Percentiles rank a stretch among this genome's conserved stretches.
Conservation (phyloP, 2,113 vertebrate genomes). For the Sebastes fasciatus region DNA sequence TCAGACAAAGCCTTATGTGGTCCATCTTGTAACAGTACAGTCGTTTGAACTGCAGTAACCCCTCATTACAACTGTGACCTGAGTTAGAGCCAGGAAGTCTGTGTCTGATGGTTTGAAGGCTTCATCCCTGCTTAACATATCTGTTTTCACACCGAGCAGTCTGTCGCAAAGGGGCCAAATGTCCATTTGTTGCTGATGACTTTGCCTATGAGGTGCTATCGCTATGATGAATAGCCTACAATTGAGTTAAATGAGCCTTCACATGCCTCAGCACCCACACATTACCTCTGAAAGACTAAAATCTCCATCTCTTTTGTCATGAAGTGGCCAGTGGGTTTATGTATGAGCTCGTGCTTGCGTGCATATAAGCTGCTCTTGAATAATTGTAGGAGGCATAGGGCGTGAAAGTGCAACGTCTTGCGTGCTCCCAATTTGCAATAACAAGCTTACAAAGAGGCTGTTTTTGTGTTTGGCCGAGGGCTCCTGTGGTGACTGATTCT, state of each 20-base stretch:
- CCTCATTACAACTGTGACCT: constrained; percentile 22
- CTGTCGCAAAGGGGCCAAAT: constrained; percentile 32
- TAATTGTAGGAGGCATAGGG: constrained; percentile 64
- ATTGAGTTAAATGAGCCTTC: constrained; percentile 39
- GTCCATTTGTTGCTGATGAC: constrained; percentile 34
- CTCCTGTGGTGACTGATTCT: constrained; percentile 52
- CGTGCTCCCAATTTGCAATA: constrained; percentile 70
- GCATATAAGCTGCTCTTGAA: constrained; percentile 63
- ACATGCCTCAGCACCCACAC: constrained; percentile 38
- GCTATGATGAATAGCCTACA: constrained; percentile 35
- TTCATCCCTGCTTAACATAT: constrained; percentile 26
- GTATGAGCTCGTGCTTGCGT: constrained; percentile 60
- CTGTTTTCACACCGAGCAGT: constrained; percentile 53
- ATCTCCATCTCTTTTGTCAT: constrained; percentile 61
- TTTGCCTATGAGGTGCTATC: constrained; percentile 11
- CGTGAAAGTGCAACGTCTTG: constrained; percentile 64
- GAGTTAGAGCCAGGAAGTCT: constrained; percentile 49
- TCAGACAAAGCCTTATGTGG: constrained; percentile 38
- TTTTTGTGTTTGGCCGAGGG: constrained; percentile 68
- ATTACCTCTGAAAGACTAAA: not conserved
- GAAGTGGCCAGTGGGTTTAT: constrained; percentile 44
- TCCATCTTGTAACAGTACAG: constrained; percentile 18
- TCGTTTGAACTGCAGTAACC: constrained; percentile 46
- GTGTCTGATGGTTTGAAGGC: constrained; percentile 30
- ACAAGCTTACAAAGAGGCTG: constrained; percentile 64